Evolutionary conservation across 2,797 vertebrate genomes (phyloP).

Genomic region (Stomatorhinus walkeri): DNA sequence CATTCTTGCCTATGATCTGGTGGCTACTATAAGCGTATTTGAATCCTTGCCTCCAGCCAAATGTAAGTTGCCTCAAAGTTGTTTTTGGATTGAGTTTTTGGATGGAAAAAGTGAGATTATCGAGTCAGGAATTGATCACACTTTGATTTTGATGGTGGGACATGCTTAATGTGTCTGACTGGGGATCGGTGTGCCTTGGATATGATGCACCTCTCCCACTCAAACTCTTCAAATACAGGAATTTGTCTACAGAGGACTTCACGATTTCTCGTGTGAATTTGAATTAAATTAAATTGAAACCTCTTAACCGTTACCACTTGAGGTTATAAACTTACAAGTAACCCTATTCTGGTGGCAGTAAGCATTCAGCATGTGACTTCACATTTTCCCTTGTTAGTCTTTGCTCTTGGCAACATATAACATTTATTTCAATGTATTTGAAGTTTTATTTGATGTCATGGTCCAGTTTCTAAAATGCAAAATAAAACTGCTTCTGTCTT

Average conservation of each 20-base stretch:
- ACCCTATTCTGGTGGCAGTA: not conserved
- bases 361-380: not conserved
- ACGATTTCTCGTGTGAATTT: not conserved
- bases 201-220: not conserved
- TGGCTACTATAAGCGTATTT: constrained; percentile 3
- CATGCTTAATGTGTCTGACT: not conserved
- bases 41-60: constrained; percentile 6
- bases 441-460: not conserved
- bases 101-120: not conserved
- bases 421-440: not conserved
- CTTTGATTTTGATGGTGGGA: not conserved
- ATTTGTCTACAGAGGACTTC: not conserved
- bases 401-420: not conserved
- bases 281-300: not conserved
- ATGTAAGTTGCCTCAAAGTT: constrained; percentile 2
- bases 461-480: not conserved
- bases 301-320: not conserved
- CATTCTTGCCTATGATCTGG: constrained; percentile 11
- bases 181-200: not conserved
- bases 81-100: constrained; percentile 18
- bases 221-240: not conserved
- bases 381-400: not conserved
- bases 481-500: not conserved
- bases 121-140: constrained; percentile 10
- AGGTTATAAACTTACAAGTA: not conserved